Base-by-base conservation (phyloP, 2,797 vertebrate genomes). In the Xenops minutus region DNA sequence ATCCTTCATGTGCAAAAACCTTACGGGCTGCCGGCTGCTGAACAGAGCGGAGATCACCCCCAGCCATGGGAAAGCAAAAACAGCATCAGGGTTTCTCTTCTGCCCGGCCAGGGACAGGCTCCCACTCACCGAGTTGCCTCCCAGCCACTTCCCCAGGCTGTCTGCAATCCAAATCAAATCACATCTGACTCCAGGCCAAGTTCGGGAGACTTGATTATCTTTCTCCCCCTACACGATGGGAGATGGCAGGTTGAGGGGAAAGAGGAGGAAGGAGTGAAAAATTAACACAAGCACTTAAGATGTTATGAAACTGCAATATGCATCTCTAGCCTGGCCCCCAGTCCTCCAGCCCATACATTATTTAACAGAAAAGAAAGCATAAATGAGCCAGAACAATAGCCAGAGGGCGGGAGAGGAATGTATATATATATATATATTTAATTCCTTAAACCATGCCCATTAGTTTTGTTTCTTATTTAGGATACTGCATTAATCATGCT, bases 381-480 rank as follows among this genome's bases (percentile, higher is more conserved):
- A 97, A 97, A 98, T 97, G 98, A 98, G 96, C 86, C 86, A 67
- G 94, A 98, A 98, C 97, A 97, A 97, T 97, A 96, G 96, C 92
- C 91, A 88, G 86, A 95, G 92, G 95, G 92, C 82, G 62, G 20
- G 77, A 92, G 79, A 43, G 51, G 62, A 86, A 93, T 59, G 21
- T 41, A n/a, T 69, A 58, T 14, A 71, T 69, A 71, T 69, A 79
- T 93, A 85, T 91, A 76, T 93, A 20, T 95, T 73, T 76, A 96
- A 95, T 97, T 97, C 96, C 78, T 97, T 95, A 95, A 91, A 94
- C 92, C 68, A 27, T 95, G 91, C 88, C 95, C 48, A 78, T 97
- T 97, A 96, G 95, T 97, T 98, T 97, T 98, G 97, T 98, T 98
- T 98, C 97, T 97, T 98, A 97, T 98, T 98, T 98, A 96, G 98